These are phyloP conservation scores for Cosmopolites sordidus DNA, from an alignment of 2,888 invertebrate species.

Conservation along the genomic window DNA sequence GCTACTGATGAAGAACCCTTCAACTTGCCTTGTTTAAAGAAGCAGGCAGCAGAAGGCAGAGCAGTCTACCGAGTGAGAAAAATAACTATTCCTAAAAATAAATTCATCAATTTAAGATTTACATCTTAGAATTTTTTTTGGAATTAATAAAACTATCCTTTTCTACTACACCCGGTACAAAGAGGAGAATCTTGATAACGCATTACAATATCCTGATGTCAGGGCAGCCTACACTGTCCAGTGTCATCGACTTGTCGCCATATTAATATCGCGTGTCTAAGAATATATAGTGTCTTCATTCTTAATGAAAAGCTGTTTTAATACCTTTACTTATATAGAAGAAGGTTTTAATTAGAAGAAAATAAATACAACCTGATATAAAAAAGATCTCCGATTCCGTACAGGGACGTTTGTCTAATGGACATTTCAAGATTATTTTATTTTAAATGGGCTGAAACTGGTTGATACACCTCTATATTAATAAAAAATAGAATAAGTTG, in stretches of 20 bases:
- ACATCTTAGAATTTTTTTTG: not conserved
- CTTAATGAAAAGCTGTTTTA: constrained; percentile 42
- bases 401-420: constrained; percentile 21
- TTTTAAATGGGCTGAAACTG: constrained; percentile 3
- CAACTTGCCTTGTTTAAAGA: too few relatives aligned
- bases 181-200: constrained; percentile 45
- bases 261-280: constrained; percentile 47
- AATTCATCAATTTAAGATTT: too few relatives aligned
- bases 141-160: too few relatives aligned
- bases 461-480: constrained; percentile 3
- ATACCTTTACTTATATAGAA: constrained; percentile 37
- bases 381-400: constrained; percentile 14
- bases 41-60: too few relatives aligned
- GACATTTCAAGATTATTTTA: constrained; percentile 23
- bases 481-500: not conserved
- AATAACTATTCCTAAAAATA: too few relatives aligned
- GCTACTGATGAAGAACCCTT: too few relatives aligned
- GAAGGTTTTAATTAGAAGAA: constrained; percentile 27
- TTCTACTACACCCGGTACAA: constrained; percentile 12
- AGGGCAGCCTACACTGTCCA: constrained; percentile 45
- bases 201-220: constrained; percentile 47
- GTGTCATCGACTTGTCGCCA: constrained; percentile 49
- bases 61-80: too few relatives aligned
- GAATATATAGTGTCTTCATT: constrained; percentile 43
- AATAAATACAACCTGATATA: constrained; percentile 22